These are phyloP conservation scores for Trichogramma evanescens DNA, from an alignment of 2,888 invertebrate genomes.

Conservation along the genomic window DNA sequence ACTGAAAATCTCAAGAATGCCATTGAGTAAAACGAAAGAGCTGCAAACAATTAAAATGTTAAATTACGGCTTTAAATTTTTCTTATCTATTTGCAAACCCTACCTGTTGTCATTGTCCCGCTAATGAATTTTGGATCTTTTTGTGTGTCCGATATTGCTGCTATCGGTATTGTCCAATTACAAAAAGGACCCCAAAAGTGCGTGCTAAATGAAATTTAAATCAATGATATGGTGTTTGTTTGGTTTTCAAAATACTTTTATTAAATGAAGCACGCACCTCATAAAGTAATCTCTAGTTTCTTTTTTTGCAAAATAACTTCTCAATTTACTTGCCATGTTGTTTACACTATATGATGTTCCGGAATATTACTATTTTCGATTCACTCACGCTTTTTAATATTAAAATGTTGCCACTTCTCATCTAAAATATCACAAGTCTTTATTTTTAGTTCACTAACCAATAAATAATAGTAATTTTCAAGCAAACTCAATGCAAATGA, in stretches of 20 bases:
- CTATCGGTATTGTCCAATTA: conserved; percentile 96
- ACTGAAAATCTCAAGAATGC: conserved; percentile 38
- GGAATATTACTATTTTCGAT: no score
- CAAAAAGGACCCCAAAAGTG: conserved; percentile 98
- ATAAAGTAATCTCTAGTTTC: conserved; percentile 34
- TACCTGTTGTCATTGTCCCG: conserved; percentile 77
- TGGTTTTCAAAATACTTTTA: background rate
- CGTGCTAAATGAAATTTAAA: conserved; percentile 54
- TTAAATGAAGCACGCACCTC: conserved; percentile 29
- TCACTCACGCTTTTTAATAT: no score
- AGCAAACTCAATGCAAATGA: no score
- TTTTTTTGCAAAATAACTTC: conserved; percentile 26
- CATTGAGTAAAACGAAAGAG: conserved; percentile 35
- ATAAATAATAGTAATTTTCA: no score
- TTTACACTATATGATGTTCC: background rate
- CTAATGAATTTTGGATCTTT: conserved; percentile 89
- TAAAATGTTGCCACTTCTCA: no score
- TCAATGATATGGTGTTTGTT: conserved; percentile 2
- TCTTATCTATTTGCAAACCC: background rate
- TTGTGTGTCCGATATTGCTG: conserved; percentile 82
- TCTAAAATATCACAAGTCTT: no score
- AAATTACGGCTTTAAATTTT: background rate
- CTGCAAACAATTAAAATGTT: conserved; percentile 26
- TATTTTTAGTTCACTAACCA: no score
- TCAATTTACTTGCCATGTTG: conserved; percentile 22